phyloP scores from a whole-genome alignment of 2,797 vertebrate genomes.

The Acrossocheilus wenchowensis region DNA sequence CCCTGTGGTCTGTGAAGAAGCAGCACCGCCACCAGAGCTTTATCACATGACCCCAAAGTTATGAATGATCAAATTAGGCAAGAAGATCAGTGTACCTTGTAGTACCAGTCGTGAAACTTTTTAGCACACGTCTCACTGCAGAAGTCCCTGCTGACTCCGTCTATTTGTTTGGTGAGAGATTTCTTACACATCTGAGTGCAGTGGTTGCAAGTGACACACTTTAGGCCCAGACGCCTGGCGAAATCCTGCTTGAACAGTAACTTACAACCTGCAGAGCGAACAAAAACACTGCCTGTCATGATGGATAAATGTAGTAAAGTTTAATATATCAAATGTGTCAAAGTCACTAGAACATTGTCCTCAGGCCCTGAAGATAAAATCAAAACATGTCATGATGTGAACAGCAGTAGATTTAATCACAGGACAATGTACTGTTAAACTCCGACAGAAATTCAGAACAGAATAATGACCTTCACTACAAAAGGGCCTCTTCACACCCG shows the following conservation, averaged over 20 bases:
- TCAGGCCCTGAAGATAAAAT: slow-evolving; percentile 22
- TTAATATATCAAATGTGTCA: not conserved
- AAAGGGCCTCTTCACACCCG: slow-evolving; percentile 94
- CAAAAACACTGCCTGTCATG: not conserved
- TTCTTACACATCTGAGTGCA: slow-evolving; percentile 97
- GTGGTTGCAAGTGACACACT: slow-evolving; percentile 98
- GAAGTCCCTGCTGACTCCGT: slow-evolving; percentile 92
- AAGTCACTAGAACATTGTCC: slow-evolving; percentile 12
- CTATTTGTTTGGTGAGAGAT: slow-evolving; percentile 89
- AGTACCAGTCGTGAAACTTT: slow-evolving; percentile 98
- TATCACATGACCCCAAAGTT: not conserved
- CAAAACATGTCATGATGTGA: slow-evolving; percentile 49
- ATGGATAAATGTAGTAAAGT: not conserved
- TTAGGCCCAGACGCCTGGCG: slow-evolving; percentile 90
- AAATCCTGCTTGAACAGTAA: slow-evolving; percentile 98
- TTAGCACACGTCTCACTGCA: slow-evolving; percentile 92
- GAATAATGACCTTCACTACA: slow-evolving; percentile 92
- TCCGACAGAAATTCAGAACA: not conserved
- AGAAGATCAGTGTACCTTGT: slow-evolving; percentile 82
- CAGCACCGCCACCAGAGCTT: not conserved
- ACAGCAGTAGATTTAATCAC: slow-evolving; percentile 41
- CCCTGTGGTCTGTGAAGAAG: not conserved
- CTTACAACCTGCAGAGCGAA: slow-evolving; percentile 88
- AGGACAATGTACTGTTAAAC: slow-evolving; percentile 20
- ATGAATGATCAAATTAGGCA: not conserved